These are phyloP conservation scores for Cnemophilus loriae DNA, from an alignment of 2,113 vertebrate genomes.

Conservation along the genomic window DNA sequence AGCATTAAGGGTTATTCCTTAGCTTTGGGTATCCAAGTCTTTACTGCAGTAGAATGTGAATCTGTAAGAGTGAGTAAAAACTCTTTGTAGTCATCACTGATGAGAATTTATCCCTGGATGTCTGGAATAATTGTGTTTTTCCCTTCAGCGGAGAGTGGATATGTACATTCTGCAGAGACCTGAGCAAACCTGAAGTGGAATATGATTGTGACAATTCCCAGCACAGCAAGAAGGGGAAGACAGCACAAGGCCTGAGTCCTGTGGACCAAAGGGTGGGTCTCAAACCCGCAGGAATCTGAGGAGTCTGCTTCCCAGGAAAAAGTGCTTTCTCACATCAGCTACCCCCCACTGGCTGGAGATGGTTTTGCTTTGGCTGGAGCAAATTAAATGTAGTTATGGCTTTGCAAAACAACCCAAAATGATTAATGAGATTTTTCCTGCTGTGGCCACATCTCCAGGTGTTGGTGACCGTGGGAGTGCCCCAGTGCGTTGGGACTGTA, in stretches of 20 bases:
- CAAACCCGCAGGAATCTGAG: background rate
- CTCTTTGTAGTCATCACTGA: background rate
- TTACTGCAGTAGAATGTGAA: background rate
- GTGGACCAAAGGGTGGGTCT: slow-evolving; percentile 90
- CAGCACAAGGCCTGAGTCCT: slow-evolving; percentile 80
- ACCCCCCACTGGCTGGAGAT: background rate
- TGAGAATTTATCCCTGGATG: background rate
- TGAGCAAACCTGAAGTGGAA: slow-evolving; percentile 89
- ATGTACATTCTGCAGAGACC: slow-evolving; percentile 94
- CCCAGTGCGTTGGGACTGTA: background rate
- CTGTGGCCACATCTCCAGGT: background rate
- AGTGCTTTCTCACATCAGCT: background rate
- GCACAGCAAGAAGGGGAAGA: slow-evolving; percentile 84
- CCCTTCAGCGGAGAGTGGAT: slow-evolving; percentile 91
- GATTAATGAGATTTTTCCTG: background rate
- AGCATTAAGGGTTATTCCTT: background rate
- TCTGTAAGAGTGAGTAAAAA: background rate
- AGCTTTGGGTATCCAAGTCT: background rate
- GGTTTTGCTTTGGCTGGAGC: background rate
- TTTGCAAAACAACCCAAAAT: background rate
- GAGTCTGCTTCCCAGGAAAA: background rate
- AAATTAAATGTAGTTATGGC: background rate
- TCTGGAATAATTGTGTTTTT: slow-evolving; percentile 35
- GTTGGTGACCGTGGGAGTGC: background rate
- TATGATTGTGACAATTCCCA: slow-evolving; percentile 91